Conservation (phyloP, 2,113 vertebrate species). For the Mustela nigripes region DNA sequence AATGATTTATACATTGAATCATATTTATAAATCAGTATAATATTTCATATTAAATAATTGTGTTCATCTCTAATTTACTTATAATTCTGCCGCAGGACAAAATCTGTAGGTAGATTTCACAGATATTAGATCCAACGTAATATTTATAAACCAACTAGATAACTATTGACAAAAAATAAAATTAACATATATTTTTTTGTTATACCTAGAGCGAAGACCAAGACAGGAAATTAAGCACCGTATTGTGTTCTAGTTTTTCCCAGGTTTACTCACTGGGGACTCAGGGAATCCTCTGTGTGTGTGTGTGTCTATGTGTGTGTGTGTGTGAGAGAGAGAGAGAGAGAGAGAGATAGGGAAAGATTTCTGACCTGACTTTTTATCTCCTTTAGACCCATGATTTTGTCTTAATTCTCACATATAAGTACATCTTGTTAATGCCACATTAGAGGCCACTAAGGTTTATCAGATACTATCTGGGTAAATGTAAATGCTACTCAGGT, state of each 20-base stretch:
- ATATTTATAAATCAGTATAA: constrained; percentile 24
- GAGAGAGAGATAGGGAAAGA: background rate
- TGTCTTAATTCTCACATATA: background rate
- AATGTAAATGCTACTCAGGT: background rate
- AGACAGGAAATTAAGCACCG: background rate
- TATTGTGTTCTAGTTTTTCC: background rate
- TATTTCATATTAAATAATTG: constrained; percentile 25
- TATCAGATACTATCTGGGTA: background rate
- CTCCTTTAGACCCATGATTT: background rate
- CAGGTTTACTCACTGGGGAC: background rate
- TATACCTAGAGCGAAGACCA: background rate
- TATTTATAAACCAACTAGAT: background rate
- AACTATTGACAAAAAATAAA: constrained; percentile 38
- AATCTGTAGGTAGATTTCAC: background rate
- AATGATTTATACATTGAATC: background rate
- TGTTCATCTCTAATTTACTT: background rate
- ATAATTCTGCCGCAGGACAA: constrained; percentile 14
- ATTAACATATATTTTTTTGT: background rate
- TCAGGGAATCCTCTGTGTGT: background rate
- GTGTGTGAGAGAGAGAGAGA: no score
- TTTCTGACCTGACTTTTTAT: background rate
- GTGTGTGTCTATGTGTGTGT: background rate
- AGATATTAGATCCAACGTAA: background rate
- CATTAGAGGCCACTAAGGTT: background rate
- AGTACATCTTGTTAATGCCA: background rate